Evolutionary conservation across 2,888 invertebrate species (phyloP).

Genomic region (Hyposoter didymator): DNA sequence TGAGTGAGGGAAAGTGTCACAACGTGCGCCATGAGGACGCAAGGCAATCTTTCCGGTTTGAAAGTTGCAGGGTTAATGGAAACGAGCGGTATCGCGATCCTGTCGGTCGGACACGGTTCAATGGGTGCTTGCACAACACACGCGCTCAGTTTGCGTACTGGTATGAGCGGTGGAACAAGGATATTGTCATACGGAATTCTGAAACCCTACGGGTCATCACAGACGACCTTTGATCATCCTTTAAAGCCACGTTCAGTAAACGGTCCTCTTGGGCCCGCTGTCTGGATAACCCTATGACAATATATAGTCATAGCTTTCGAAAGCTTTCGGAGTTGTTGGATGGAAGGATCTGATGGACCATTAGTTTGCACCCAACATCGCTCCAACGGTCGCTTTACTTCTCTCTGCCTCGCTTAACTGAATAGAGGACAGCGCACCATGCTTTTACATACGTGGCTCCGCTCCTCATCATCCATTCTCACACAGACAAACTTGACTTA

Average conservation of each 20-base stretch:
- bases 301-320: constrained; percentile 32
- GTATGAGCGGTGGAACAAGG: constrained; percentile 3
- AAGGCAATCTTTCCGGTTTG: background rate
- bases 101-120: constrained; percentile 30
- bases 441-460: constrained; percentile 44
- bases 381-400: constrained; percentile 25
- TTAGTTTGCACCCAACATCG: constrained; percentile 53
- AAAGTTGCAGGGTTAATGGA: background rate
- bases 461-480: constrained; percentile 13
- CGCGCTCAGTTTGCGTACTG: background rate
- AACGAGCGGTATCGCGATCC: constrained; percentile 38
- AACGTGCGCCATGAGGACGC: background rate
- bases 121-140: constrained; percentile 34
- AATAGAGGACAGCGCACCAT: constrained; percentile 25
- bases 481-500: constrained; percentile 9
- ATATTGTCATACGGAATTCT: constrained; percentile 14
- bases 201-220: constrained; percentile 52
- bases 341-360: constrained; percentile 51
- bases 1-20: background rate
- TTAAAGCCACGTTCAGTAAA: constrained; percentile 60
- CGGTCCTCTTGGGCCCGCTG: constrained; percentile 31
- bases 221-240: constrained; percentile 61
- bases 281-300: constrained; percentile 31
- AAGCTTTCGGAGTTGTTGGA: background rate
- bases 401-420: constrained; percentile 26